Percentiles rank a stretch among this genome's conserved stretches.
These are phyloP conservation scores for Poecilia velifera DNA, from an alignment of 2,797 vertebrate genomes.

Conservation along the genomic window DNA sequence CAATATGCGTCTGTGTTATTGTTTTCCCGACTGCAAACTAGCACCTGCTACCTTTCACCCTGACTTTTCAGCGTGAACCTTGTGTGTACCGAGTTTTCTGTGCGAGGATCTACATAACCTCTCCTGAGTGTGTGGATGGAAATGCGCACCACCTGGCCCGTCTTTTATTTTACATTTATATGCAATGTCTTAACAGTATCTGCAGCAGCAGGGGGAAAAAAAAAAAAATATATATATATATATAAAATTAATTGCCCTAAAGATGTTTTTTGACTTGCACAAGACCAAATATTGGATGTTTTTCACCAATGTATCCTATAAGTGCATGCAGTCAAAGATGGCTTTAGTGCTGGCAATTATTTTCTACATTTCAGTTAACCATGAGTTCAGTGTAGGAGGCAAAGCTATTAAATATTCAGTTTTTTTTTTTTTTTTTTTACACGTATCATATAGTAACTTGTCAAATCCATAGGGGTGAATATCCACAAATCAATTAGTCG, in stretches of 20 bases:
- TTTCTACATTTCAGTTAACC: background rate
- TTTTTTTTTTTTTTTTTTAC: background rate
- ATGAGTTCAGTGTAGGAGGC: background rate
- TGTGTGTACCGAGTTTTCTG: background rate
- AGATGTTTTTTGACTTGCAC: conserved; percentile 2
- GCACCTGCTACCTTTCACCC: background rate
- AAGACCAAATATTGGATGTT: too few relatives aligned
- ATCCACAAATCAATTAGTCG: background rate
- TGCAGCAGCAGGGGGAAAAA: conserved; percentile 6
- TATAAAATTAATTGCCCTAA: background rate
- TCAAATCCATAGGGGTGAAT: background rate
- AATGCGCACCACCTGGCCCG: background rate
- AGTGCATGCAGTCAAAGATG: background rate
- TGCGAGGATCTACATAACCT: conserved; percentile 6
- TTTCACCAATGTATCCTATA: background rate
- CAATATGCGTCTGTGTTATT: background rate
- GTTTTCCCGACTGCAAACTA: conserved; percentile 9
- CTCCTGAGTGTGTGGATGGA: conserved; percentile 10
- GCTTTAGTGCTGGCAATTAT: background rate
- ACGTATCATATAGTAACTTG: background rate
- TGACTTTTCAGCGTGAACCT: background rate
- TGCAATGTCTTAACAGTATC: conserved; percentile 5
- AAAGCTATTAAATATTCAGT: background rate
- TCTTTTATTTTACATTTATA: conserved; percentile 2
- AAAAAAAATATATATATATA: background rate